Evolutionary conservation across 30 jellyfish, hydroid and myxozoan genomes (phyloP).

Genomic region (Morbakka virulenta): DNA sequence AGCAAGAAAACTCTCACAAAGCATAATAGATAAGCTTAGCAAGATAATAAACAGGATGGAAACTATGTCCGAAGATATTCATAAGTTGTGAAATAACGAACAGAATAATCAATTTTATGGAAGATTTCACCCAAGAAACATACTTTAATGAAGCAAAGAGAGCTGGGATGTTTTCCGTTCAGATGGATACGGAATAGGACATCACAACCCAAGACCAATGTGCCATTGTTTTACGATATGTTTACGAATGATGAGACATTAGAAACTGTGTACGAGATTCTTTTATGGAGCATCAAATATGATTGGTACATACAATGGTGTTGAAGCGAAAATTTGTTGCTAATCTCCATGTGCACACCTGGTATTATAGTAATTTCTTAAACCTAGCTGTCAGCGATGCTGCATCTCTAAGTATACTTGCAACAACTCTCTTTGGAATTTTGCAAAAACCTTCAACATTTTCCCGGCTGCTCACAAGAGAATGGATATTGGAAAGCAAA

Average conservation of each 20-base stretch:
- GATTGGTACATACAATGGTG: constrained; percentile 26
- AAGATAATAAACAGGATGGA: too few species aligned
- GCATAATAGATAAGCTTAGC: too few species aligned
- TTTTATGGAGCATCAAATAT: constrained; percentile 37
- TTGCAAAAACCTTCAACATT: constrained; percentile 13
- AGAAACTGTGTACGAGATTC: too few species aligned
- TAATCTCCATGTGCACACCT: constrained; percentile 34
- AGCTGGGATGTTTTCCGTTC: constrained; percentile 21
- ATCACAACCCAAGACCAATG: constrained; percentile 14
- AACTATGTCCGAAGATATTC: too few species aligned
- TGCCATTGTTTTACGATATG: constrained; percentile 5
- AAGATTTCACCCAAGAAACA: too few species aligned
- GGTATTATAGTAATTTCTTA: constrained; percentile 45
- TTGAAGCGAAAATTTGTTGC: constrained; percentile 50
- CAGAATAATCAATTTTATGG: too few species aligned
- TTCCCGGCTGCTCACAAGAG: constrained; percentile 33
- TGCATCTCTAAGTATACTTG: constrained; percentile 31
- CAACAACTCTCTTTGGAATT: constrained; percentile 20
- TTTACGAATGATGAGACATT: too few species aligned
- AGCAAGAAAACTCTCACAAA: neutral
- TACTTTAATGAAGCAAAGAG: too few species aligned
- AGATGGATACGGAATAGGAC: constrained; percentile 9
- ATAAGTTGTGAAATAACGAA: too few species aligned
- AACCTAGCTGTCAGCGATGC: constrained; percentile 24
- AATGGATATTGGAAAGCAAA: constrained; percentile 35